Evolutionary conservation across 2,797 vertebrate species (phyloP).

Genomic region (Carduelis carduelis): DNA sequence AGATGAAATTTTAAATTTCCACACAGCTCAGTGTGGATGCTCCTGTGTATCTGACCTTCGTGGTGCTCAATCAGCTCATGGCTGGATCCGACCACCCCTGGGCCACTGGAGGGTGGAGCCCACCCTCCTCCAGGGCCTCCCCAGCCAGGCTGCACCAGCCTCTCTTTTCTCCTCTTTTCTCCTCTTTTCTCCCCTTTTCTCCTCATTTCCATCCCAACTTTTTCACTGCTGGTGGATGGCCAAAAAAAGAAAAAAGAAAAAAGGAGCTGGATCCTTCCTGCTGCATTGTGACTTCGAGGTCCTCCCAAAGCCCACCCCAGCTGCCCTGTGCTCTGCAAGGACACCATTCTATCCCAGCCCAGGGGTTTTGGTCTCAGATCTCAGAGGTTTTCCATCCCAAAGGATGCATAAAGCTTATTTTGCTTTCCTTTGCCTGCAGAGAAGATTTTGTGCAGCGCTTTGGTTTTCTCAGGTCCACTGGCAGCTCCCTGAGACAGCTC

Average conservation of each 20-base stretch:
- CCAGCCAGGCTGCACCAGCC: rapidly evolving
- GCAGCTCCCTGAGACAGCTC: background rate
- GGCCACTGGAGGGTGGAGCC: background rate
- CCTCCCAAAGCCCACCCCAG: background rate
- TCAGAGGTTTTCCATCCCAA: background rate
- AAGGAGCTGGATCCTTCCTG: background rate
- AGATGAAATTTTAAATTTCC: background rate
- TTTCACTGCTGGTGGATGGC: background rate
- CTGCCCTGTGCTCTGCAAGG: background rate
- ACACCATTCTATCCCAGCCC: background rate
- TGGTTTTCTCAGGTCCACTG: background rate
- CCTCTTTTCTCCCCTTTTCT: background rate
- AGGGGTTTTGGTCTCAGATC: background rate
- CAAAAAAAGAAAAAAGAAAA: background rate
- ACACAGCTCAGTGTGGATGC: background rate
- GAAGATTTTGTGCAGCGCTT: background rate
- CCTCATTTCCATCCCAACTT: background rate
- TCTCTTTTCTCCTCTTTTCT: background rate
- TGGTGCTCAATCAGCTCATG: rapidly evolving
- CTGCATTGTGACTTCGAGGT: rapidly evolving
- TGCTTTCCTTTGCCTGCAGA: background rate
- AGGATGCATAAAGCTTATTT: background rate
- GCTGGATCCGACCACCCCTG: rapidly evolving
- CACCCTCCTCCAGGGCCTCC: background rate
- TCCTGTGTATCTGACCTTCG: rapidly evolving